phyloP scores from a whole-genome alignment of 2,797 vertebrate species.

The Sorex maritimensis region DNA sequence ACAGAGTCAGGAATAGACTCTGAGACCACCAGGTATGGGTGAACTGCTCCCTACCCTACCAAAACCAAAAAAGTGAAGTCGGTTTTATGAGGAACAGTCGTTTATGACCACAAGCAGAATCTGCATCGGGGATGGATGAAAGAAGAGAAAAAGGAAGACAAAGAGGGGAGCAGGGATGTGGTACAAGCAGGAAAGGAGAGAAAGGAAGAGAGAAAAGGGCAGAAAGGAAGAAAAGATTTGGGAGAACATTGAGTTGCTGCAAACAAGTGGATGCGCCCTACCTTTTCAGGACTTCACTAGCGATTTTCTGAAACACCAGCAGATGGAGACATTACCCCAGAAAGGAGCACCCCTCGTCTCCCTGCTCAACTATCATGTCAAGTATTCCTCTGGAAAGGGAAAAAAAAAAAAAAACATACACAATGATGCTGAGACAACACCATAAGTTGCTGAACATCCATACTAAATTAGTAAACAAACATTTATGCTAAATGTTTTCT shows the following conservation, averaged over 20 bases:
- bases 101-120: too few relatives aligned
- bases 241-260: not conserved
- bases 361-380: too few relatives aligned
- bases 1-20: too few relatives aligned
- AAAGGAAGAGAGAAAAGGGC: not conserved
- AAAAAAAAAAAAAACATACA: not conserved
- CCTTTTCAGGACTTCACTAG: not conserved
- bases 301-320: constrained; percentile 72
- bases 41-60: too few relatives aligned
- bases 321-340: constrained; percentile 73
- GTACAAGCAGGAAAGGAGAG: not conserved
- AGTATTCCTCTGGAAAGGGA: too few relatives aligned
- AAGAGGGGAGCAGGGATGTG: too few relatives aligned
- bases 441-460: constrained; percentile 21
- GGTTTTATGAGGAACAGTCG: too few relatives aligned
- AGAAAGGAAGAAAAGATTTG: not conserved
- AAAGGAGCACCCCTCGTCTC: constrained; percentile 21
- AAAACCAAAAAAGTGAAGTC: too few relatives aligned
- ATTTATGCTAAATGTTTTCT: constrained; percentile 19
- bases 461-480: constrained; percentile 43
- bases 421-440: constrained; percentile 22
- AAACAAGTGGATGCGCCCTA: not conserved
- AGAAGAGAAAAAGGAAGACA: too few relatives aligned
- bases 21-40: too few relatives aligned
- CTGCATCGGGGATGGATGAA: too few relatives aligned